These are phyloP conservation scores for Gymnocephalus cernua DNA, from an alignment of 2,113 vertebrate genomes.

Conservation along the genomic window DNA sequence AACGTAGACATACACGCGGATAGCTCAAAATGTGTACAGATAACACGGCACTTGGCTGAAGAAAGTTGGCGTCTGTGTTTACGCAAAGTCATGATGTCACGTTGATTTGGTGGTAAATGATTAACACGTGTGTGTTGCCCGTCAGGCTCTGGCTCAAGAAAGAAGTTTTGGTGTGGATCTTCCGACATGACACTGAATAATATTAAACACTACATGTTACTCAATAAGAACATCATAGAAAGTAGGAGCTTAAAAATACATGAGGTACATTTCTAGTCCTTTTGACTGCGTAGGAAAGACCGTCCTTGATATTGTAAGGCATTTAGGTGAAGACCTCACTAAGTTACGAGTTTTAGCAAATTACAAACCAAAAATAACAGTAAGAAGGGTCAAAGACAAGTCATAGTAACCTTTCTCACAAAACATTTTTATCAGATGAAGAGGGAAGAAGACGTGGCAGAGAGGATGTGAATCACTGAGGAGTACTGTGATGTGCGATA, in stretches of 20 bases:
- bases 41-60: no score
- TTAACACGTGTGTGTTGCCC: background rate
- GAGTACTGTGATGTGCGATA: conserved; percentile 11
- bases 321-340: no score
- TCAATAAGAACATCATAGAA: background rate
- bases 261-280: background rate
- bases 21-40: no score
- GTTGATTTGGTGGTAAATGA: background rate
- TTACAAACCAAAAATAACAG: background rate
- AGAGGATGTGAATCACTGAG: conserved; percentile 38
- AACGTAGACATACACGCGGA: no score
- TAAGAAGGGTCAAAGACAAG: background rate
- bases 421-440: background rate
- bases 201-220: background rate
- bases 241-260: background rate
- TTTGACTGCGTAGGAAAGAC: background rate
- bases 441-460: background rate
- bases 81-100: no score
- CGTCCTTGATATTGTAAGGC: background rate
- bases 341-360: no score
- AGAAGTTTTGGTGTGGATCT: background rate
- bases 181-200: background rate
- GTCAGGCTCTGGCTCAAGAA: no score
- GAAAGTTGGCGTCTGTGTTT: no score
- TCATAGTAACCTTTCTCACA: background rate